A percentile compares a stretch with the other conserved stretches of the same genome.
Conservation (phyloP, 1,140 invertebrate genomes). For the Zaprionus lachaisei region DNA sequence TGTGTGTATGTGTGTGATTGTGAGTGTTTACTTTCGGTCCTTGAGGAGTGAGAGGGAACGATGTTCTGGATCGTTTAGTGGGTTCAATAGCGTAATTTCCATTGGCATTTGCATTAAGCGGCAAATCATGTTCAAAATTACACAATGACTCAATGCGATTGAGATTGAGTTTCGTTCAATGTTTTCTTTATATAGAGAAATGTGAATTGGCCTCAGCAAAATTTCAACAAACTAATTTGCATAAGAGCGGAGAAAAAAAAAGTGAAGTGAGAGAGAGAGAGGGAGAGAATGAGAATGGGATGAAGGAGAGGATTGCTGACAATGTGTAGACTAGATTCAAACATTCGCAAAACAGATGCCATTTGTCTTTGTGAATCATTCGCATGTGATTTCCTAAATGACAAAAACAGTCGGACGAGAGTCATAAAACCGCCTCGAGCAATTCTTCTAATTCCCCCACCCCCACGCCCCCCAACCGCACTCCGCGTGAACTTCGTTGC, state of each 20-base stretch:
- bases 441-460: conserved; percentile 1
- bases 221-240: conserved; percentile 57
- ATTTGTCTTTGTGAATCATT: conserved; percentile 65
- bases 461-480: not conserved
- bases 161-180: conserved; percentile 32
- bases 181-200: conserved; percentile 20
- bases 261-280: not conserved
- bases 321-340: conserved; percentile 47
- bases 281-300: conserved; percentile 2
- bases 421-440: conserved; percentile 34
- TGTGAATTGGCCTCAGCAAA: conserved; percentile 23
- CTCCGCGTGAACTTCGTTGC: conserved; percentile 5
- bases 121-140: conserved; percentile 69
- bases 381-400: conserved; percentile 74
- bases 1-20: conserved; percentile 33
- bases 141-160: conserved; percentile 52
- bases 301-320: conserved; percentile 31
- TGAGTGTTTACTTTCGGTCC: conserved; percentile 26
- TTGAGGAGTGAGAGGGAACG: not conserved
- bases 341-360: conserved; percentile 33
- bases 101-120: conserved; percentile 60
- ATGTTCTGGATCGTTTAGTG: conserved; percentile 58
- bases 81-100: conserved; percentile 65
- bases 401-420: conserved; percentile 54
- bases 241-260: conserved; percentile 40